Conservation (phyloP, 92 coral and sea anemone genomes). For the Porites lobata region DNA sequence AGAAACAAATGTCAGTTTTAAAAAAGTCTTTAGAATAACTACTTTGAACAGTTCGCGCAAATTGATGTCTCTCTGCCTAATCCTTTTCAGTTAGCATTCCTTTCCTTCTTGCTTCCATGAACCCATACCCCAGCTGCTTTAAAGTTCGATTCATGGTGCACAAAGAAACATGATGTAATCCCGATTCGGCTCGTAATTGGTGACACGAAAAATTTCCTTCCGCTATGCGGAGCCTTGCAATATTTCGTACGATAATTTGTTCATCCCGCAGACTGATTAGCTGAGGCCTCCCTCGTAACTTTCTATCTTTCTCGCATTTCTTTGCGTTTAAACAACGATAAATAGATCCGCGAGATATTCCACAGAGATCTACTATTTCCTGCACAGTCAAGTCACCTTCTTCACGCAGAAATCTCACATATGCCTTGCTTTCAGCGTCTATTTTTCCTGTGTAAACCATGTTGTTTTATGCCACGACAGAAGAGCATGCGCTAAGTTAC, state of each 20-base stretch:
- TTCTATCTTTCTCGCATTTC: not conserved
- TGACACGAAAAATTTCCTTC: not conserved
- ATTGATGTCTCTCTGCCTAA: not conserved
- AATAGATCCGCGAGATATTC: not conserved
- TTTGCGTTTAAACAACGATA: not conserved
- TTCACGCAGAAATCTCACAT: not conserved
- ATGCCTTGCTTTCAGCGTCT: not conserved
- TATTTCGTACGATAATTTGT: not conserved
- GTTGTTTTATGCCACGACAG: not conserved
- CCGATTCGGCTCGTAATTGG: not conserved
- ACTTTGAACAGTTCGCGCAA: not conserved
- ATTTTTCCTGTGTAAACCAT: not conserved
- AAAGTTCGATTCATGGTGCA: not conserved
- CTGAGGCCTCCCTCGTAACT: not conserved
- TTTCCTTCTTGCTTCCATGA: not conserved
- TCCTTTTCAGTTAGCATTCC: not conserved
- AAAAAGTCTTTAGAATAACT: not conserved
- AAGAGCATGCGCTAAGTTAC: not conserved
- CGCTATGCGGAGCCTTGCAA: not conserved
- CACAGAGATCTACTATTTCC: not conserved
- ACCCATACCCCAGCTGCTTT: not conserved
- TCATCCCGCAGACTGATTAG: not conserved
- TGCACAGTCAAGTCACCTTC: not conserved
- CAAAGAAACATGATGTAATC: not conserved
- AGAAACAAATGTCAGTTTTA: not conserved